Evolutionary conservation across 2,888 invertebrate species (phyloP), one percentile per base, ranked within the genome.

Genomic region (Limenitis camilla): DNA sequence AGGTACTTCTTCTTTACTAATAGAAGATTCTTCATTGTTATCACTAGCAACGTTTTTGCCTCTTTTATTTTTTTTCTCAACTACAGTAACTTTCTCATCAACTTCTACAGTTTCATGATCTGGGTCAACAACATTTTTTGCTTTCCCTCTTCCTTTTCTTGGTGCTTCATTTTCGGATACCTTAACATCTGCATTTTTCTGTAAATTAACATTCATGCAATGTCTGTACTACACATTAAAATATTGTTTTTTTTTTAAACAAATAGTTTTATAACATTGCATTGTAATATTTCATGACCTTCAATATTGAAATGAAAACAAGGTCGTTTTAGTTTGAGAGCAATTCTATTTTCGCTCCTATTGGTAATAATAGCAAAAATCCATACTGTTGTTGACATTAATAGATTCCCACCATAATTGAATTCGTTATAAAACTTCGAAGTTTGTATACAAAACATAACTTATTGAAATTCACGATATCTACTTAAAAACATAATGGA

Each of bases 171-270:
- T 74, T 59, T 78, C 79, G 42, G 70, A 60, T 51, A 69, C 66
- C 67, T 82, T 80, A 36, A 73, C 69, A 60, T 81, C 82, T 57
- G 72, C 69, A 58, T 74, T 64, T 76, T 86, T 86, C 86, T 86
- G 81, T 42, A 78, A 78, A 56, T 29, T 31, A 48, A 43, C 28
- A 28, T n/a, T 11, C 6, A 9, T 49, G 28, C 19, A 36, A 27
- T n/a, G 33, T 40, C 9, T n/a, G 2, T 11, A 10, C 27, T 9
- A 10, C 6, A 5, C n/a, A 5, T 36, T 10, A 27, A 4, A 43
- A 43, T 19, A 43, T 33, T 31, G n/a, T 42, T 19, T 19, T 19
- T 19, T 19, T 19, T n/a, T n/a, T n/a, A n/a, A n/a, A n/a, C n/a
- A n/a, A n/a, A n/a, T n/a, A n/a, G n/a, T n/a, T n/a, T n/a, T n/a